A percentile compares a stretch with the other conserved stretches of the same genome.
Conservation (phyloP, 2,113 vertebrate species). For the Oncorhynchus tshawytscha region DNA sequence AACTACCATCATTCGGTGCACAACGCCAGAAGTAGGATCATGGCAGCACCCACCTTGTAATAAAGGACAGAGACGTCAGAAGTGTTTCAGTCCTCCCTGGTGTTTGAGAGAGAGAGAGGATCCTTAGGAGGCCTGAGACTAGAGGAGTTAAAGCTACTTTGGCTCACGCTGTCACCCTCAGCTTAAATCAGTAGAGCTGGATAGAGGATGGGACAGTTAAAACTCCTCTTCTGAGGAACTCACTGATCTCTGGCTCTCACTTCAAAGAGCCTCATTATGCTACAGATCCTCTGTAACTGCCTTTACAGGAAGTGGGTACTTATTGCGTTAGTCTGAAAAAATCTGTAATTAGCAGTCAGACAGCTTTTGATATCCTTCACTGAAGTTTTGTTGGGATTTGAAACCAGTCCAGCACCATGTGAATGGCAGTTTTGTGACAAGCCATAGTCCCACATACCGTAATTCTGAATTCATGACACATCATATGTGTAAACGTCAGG, state of each 20-base stretch:
- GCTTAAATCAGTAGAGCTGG: background rate
- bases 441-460: no score
- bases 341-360: conserved; percentile 10
- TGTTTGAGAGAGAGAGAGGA: no score
- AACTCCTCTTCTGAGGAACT: background rate
- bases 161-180: no score
- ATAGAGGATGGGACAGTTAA: background rate
- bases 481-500: no score
- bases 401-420: background rate
- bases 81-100: no score
- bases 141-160: no score
- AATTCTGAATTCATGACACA: no score
- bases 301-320: conserved; percentile 20
- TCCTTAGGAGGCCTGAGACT: no score
- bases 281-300: background rate
- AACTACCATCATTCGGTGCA: no score
- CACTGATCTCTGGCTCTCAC: conserved; percentile 3
- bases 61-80: no score
- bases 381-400: conserved; percentile 5
- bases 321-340: conserved; percentile 21
- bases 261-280: conserved; percentile 38
- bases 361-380: conserved; percentile 1
- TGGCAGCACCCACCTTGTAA: no score
- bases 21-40: no score
- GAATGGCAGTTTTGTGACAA: background rate